Evolutionary conservation across 2,888 invertebrate genomes (phyloP), one percentile per base, ranked within the genome.

Genomic region (Lapara coniferarum): DNA sequence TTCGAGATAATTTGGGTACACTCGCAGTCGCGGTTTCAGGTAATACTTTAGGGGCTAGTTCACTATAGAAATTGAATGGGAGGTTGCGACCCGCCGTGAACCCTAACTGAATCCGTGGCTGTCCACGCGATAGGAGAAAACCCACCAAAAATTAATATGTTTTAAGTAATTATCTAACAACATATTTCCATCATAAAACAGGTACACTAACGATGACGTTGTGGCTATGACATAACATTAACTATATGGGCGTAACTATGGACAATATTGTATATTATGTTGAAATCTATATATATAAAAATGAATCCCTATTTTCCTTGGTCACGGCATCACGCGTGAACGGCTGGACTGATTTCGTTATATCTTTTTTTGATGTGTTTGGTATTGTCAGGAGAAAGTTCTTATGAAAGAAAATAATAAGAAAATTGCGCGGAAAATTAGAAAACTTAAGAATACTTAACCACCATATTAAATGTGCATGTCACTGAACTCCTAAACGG

Each of bases 81-180:
- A 56, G 46, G 12, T 59, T 10, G 44, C 16, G 44, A 16, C 37
- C 58, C 10, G 19, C 16, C 46, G 10, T 44, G 10, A n/a, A 53
- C 44, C n/a, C 46, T 10, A 12, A 25, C 63, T 63, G 63, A 63
- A 63, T 63, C 63, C 46, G 63, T 49, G 49, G 5, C 63, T 72
- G 83, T 81, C 79, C 73, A 76, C 70, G 79, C 69, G 71, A 81
- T 77, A 78, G 72, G 79, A 76, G 69, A 75, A 69, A 74, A 82
- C 87, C 88, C 86, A 86, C 85, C 83, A 87, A 86, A 85, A 85
- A 63, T 63, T 63, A 59, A 49, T 49, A 46, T 81, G 58, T 74
- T 74, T 75, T 78, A 83, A 81, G 78, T 81, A 78, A 77, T 75
- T 77, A 72, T 78, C 66, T 78, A 78, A 76, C 71, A 73, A 75